Evolutionary conservation across 2,797 vertebrate genomes (phyloP), one percentile per base, ranked within the genome.

Genomic region (Sparus aurata): DNA sequence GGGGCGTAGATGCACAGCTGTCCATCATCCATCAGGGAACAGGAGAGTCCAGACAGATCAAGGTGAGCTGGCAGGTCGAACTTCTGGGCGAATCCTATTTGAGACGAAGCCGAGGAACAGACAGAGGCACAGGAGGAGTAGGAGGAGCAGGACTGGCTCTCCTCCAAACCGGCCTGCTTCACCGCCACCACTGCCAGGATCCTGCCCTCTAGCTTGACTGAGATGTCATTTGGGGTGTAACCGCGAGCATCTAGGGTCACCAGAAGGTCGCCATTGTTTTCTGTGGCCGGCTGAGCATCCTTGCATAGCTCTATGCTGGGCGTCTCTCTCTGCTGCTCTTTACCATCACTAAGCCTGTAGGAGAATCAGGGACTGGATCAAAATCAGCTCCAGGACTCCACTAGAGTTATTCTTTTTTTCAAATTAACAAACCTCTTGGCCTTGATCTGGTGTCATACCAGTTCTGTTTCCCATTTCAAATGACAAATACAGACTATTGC

Each of bases 151-250:
- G 87, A 91, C 57, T 92, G 57, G 18, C 67, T 90, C 12, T 92
- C 88, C 12, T 91, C 90, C 0, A 85, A 78, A 34, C 82, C 88
- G 0, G 85, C 83, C 82, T 82, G 83, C 66, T 93, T 95, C 64
- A 89, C 85, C 20, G 91, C 94, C 60, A 90, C 89, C 67, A 95
- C 93, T 0, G 93, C 93, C 75, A 95, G 88, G 41, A 74, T 85
- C 8, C 92, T 79, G 0, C 95, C 94, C 49, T 94, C 89, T 77
- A 95, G 86, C 45, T 93, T 95, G 41, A 95, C 91, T 0, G 89
- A 92, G 87, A 95, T 94, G 83, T 95, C 94, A 25, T 71, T 87
- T 0, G 94, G 94, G 46, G 91, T 89, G 12, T 94, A 95, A 61
- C 94, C 94, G 0, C 89, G 91, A 38, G 91, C 91, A 4, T 95